Base-by-base conservation (phyloP, 2,888 invertebrate genomes). In the Nysson spinosus region DNA sequence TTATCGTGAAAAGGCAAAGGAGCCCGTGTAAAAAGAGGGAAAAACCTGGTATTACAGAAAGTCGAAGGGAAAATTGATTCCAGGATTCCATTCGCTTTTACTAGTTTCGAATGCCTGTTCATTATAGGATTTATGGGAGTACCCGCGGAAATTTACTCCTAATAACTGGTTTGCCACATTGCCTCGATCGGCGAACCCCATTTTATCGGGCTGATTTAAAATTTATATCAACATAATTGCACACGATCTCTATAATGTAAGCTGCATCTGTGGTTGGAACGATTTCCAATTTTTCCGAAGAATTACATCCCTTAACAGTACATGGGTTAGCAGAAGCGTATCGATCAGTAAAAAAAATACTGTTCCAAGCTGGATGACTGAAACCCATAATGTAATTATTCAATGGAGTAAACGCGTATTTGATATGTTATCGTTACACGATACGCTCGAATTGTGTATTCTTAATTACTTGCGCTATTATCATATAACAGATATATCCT, bases 41-140 rank as follows among this genome's bases (percentile, higher is more conserved):
- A 40, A 51, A 28, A 35, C 28, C 43, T 30, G 51, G 51, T 26
- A 9, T 9, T 32, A 16, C 9, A 34, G 40, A 46, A 30, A 58
- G 43, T 28, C 50, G 57, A 60, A 43, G 50, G 54, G 49, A 47
- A 47, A 68, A 74, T 76, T 72, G 76, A 82, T 80, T 77, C 69
- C 69, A 70, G n/a, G 70, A 76, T 81, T 80, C 72, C 72, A 79
- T 81, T 80, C 72, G 61, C 69, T 72, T 78, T 79, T 77, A 80
- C 32, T 12, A 1, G 1, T 32, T 11, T 32, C 63, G 47, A 56
- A 69, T 61, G 62, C 57, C 46, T 64, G 54, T 49, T 55, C 64
- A 67, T 72, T 55, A 52, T 44, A 26, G 30, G 54, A 54, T 62
- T 72, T 62, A 52, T 44, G 49, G 46, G 12, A 43, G 57, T 46